Evolutionary conservation across 2,888 invertebrate genomes (phyloP).

Genomic region (Tolmerus cingulatus): DNA sequence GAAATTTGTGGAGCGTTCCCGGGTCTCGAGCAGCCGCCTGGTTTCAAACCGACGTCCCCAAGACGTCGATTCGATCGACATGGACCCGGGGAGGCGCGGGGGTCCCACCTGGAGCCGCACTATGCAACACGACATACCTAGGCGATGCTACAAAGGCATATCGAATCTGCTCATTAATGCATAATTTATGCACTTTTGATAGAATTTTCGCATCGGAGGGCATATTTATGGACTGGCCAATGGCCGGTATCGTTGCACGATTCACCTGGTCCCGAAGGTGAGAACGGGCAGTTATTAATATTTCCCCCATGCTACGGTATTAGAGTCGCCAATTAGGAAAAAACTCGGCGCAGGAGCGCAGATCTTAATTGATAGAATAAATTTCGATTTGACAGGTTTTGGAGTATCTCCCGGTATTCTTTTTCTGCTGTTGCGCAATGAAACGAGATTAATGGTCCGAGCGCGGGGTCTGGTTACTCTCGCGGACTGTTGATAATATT

Average conservation of each 20-base stretch:
- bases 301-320: constrained; percentile 15
- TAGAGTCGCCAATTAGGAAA: constrained; percentile 41
- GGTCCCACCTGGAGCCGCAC: neutral
- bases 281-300: constrained; percentile 39
- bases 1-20: constrained; percentile 21
- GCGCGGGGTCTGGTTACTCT: constrained; percentile 19
- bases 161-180: constrained; percentile 44
- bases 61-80: constrained; percentile 3
- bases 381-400: constrained; percentile 40
- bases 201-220: constrained; percentile 41
- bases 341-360: constrained; percentile 13
- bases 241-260: neutral
- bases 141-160: constrained; percentile 20
- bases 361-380: constrained; percentile 44
- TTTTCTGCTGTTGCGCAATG: constrained; percentile 15
- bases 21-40: neutral
- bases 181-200: constrained; percentile 44
- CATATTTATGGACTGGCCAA: constrained; percentile 34
- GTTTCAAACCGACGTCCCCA: constrained; percentile 16
- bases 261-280: neutral
- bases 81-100: neutral
- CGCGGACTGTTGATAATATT: constrained; percentile 32
- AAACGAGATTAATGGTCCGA: constrained; percentile 20
- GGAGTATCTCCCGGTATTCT: constrained; percentile 3
- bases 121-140: constrained; percentile 17